Evolutionary conservation across 2,797 vertebrate genomes (phyloP), one percentile per base, ranked within the genome.

Genomic region (Ctenopoma multispine): DNA sequence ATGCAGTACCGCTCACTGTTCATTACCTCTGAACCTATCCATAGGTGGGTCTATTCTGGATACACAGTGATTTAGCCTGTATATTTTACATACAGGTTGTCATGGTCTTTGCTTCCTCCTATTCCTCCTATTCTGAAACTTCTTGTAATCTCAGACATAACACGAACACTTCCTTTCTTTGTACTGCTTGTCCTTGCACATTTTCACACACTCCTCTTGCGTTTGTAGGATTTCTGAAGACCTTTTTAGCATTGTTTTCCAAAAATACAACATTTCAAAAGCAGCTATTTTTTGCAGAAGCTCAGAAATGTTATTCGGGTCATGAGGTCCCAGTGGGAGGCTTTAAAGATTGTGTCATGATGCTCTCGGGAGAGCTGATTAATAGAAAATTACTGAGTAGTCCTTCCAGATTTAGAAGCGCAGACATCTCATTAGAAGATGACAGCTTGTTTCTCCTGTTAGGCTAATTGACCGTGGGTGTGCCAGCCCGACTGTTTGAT

Each of bases 391-490:
- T 75, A 77, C 65, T 41, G 64, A 70, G 79, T 47, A 63, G 66
- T 57, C 63, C 36, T n/a, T 79, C 76, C 77, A 74, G 27, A 87
- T 85, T 80, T 80, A 84, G 69, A 82, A 63, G 50, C 23, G 4
- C 41, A 49, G 53, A 63, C 41, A 12, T 74, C 76, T 83, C 72
- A 79, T 85, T 80, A 73, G 21, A 63, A 24, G 36, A 71, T 63
- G 78, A 77, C 83, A 68, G 78, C 80, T 80, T 79, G 63, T 79
- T 81, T 74, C 69, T 81, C 72, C 70, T 75, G 14, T 72, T 56
- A 13, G 27, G 62, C 56, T 80, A 82, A 85, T 83, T 81, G 70
- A 81, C 63, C 41, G 68, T 17, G 48, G 47, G 73, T 54, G 68
- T 77, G 65, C 5, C 3, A 53, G 49, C 47, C n/a, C 9, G 1